phyloP scores from a whole-genome alignment of 1,140 invertebrate genomes.

The Dendroctonus ponderosae region DNA sequence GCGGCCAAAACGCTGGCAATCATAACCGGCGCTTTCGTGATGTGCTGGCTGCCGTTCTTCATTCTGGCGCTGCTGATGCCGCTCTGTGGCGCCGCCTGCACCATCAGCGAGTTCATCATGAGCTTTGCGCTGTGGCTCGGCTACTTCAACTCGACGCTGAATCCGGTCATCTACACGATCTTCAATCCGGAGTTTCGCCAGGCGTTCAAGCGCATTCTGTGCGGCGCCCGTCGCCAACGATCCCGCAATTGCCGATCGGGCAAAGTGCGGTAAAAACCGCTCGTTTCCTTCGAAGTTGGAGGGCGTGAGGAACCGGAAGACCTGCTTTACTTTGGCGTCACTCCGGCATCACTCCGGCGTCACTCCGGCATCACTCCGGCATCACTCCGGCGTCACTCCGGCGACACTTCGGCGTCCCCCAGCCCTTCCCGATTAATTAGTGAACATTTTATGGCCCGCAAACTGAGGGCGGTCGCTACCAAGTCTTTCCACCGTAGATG shows the following conservation, averaged over 20 bases:
- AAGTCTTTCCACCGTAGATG: slow-evolving; percentile 27
- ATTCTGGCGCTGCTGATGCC: slow-evolving; percentile 84
- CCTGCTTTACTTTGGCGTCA: neutral
- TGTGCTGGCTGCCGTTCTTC: slow-evolving; percentile 94
- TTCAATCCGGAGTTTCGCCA: slow-evolving; percentile 92
- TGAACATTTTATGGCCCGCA: slow-evolving; percentile 17
- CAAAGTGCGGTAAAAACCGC: slow-evolving; percentile 45
- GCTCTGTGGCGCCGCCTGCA: slow-evolving; percentile 69
- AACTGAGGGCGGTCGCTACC: slow-evolving; percentile 29
- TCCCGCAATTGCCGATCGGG: slow-evolving; percentile 46
- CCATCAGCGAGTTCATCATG: slow-evolving; percentile 72
- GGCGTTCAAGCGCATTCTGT: slow-evolving; percentile 88
- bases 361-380: no score
- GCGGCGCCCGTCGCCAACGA: slow-evolving; percentile 63
- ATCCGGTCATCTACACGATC: slow-evolving; percentile 93
- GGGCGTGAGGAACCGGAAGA: neutral
- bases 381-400: no score
- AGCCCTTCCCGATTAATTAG: neutral
- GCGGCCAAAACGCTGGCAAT: slow-evolving; percentile 91
- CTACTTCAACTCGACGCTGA: slow-evolving; percentile 92
- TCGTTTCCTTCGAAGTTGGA: neutral
- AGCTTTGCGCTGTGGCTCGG: slow-evolving; percentile 87
- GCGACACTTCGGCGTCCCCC: neutral
- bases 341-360: no score
- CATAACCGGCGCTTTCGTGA: slow-evolving; percentile 88